A percentile compares a stretch with the other conserved stretches of the same genome.
Evolutionary conservation across 2,113 vertebrate species (phyloP).

Genomic region (Cettia cetti): DNA sequence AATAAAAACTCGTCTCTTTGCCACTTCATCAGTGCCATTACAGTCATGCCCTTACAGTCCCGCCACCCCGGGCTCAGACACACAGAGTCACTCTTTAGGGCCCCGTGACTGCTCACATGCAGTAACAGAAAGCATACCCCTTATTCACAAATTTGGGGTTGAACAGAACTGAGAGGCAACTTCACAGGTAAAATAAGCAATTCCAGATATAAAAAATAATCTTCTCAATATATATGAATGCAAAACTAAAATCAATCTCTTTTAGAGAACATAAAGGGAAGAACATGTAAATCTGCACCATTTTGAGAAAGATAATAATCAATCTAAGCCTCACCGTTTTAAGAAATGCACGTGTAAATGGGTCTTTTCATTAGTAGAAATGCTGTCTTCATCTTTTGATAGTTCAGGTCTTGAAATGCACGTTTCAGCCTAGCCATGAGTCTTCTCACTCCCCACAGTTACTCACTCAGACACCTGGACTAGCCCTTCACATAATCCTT

Average conservation of each 20-base stretch:
- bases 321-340: not conserved
- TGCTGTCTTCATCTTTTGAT: not conserved
- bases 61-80: not conserved
- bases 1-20: not conserved
- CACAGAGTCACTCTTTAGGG: not conserved
- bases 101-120: accelerated
- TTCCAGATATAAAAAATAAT: not conserved
- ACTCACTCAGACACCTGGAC: not conserved
- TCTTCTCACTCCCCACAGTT: not conserved
- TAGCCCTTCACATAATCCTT: not conserved
- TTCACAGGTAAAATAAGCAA: not conserved
- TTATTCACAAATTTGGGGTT: not conserved
- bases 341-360: not conserved
- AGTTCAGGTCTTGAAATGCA: not conserved
- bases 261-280: not conserved
- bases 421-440: not conserved
- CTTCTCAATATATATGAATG: accelerated
- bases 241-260: not conserved
- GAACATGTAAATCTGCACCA: not conserved
- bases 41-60: not conserved
- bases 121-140: not conserved
- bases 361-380: not conserved
- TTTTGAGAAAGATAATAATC: not conserved
- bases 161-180: not conserved
- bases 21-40: not conserved